Evolutionary conservation across 2,113 vertebrate species (phyloP).

Genomic region (Onychorhynchus coronatus): DNA sequence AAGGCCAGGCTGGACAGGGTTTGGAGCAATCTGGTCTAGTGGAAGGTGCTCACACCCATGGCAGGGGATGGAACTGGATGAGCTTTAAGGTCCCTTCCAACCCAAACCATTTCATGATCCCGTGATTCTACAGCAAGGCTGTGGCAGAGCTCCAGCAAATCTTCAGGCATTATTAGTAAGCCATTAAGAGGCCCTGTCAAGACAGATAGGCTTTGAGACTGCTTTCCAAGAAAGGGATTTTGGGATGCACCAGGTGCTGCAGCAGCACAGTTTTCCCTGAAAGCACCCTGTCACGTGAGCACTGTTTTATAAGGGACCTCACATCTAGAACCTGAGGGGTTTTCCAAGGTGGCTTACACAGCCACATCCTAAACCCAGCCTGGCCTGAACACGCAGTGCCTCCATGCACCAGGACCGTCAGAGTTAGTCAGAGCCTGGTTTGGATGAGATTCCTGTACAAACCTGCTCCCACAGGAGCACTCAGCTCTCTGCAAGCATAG

Average conservation of each 20-base stretch:
- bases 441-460: neutral
- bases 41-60: neutral
- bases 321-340: neutral
- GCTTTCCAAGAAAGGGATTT: neutral
- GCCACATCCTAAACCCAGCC: neutral
- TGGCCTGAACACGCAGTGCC: neutral
- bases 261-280: neutral
- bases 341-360: neutral
- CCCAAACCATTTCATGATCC: neutral
- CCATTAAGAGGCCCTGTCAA: constrained; percentile 13
- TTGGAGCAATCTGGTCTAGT: neutral
- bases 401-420: fast-evolving
- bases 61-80: neutral
- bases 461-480: neutral
- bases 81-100: neutral
- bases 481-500: neutral
- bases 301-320: neutral
- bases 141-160: neutral
- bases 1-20: neutral
- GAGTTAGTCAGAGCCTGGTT: neutral
- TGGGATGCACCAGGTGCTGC: neutral
- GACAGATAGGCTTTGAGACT: neutral
- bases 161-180: constrained; percentile 1
- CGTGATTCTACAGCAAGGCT: neutral
- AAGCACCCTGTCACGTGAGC: neutral